phyloP scores from a whole-genome alignment of 2,888 invertebrate species.

The Ganaspis brasiliensis region DNA sequence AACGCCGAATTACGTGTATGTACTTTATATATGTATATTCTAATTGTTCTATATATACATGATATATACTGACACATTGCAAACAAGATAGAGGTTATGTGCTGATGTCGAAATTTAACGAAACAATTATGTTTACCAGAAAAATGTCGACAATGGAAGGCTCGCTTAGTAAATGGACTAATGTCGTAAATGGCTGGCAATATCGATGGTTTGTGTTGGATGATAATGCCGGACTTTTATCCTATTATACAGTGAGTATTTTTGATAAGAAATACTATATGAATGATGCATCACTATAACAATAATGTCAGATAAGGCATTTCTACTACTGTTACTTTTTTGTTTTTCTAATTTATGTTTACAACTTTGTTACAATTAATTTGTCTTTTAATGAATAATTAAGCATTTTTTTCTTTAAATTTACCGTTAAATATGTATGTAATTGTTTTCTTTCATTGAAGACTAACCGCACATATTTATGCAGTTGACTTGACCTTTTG shows the following conservation, averaged over 20 bases:
- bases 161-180: constrained; percentile 97
- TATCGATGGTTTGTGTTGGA: constrained; percentile 99
- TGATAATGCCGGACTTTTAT: constrained; percentile 96
- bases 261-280: not conserved
- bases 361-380: not conserved
- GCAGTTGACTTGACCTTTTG: constrained; percentile 26
- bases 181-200: constrained; percentile 99
- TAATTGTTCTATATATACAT: too few species aligned
- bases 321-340: not conserved
- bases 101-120: too few species aligned
- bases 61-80: too few species aligned
- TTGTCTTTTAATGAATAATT: not conserved
- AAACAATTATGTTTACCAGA: constrained; percentile 36
- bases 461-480: not conserved
- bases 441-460: not conserved
- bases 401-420: not conserved
- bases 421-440: not conserved
- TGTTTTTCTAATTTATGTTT: not conserved
- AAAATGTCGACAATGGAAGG: constrained; percentile 91
- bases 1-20: not conserved
- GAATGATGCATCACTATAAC: not conserved
- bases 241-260: constrained; percentile 96
- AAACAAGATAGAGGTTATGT: not conserved
- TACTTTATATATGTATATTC: not conserved
- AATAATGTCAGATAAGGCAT: not conserved